Conservation (phyloP, 2,113 vertebrate species). For the Etheostoma spectabile region DNA sequence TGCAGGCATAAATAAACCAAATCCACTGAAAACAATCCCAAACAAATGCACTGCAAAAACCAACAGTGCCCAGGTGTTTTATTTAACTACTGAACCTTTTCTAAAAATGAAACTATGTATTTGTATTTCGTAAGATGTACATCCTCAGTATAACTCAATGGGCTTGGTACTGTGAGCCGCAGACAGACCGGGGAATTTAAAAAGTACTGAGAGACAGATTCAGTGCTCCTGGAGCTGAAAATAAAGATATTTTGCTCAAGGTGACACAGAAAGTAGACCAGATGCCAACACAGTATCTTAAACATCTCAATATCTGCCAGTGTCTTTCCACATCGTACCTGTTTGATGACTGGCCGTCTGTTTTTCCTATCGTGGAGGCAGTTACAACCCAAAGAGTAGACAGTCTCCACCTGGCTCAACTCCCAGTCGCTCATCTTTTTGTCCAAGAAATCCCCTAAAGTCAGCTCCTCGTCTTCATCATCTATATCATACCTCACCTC, state of each 20-base stretch:
- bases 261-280: neutral
- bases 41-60: neutral
- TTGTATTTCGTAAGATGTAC: neutral
- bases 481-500: constrained; percentile 93
- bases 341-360: constrained; percentile 88
- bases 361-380: constrained; percentile 93
- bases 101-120: neutral
- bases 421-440: constrained; percentile 88
- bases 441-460: constrained; percentile 90
- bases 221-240: neutral
- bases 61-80: neutral
- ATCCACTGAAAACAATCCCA: neutral
- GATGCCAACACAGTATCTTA: neutral
- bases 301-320: neutral
- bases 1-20: neutral
- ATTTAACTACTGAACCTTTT: too few species aligned
- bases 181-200: neutral
- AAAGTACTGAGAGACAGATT: neutral
- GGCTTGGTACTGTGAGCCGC: neutral
- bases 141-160: neutral
- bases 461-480: constrained; percentile 94
- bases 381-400: constrained; percentile 87
- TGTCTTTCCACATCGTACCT: constrained; percentile 77
- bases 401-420: constrained; percentile 80
- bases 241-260: neutral